These are phyloP conservation scores for Rutpela maculata DNA, from an alignment of 2,888 invertebrate genomes.

Conservation along the genomic window DNA sequence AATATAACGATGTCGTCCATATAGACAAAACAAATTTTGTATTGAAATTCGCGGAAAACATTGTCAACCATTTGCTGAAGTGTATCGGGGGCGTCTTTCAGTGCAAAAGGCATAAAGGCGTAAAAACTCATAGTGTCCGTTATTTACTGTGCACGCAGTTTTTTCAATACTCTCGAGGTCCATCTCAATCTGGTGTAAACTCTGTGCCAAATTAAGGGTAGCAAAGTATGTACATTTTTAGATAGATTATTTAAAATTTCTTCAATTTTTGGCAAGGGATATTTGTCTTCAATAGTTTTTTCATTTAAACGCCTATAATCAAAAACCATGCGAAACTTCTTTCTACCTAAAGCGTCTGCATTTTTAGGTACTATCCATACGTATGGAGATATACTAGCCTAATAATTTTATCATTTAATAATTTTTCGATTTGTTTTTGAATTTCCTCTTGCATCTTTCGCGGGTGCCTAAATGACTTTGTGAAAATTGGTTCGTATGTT, in stretches of 20 bases:
- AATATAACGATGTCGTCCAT: no score
- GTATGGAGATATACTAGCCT: no score
- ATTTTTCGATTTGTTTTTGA: slow-evolving; percentile 45
- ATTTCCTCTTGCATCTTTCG: no score
- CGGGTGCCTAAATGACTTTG: no score
- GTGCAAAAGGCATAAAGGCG: slow-evolving; percentile 59
- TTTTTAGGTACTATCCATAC: no score
- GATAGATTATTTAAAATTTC: slow-evolving; percentile 60
- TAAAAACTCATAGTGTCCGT: slow-evolving; percentile 59
- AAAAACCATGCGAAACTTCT: no score
- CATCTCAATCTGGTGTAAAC: slow-evolving; percentile 62
- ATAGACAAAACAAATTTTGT: slow-evolving; percentile 51
- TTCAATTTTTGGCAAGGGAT: slow-evolving; percentile 50
- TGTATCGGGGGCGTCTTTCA: slow-evolving; percentile 57
- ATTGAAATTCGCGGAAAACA: slow-evolving; percentile 49
- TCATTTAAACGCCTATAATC: no score
- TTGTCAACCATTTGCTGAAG: slow-evolving; percentile 58
- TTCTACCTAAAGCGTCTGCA: no score
- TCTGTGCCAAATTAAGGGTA: no score
- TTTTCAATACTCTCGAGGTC: slow-evolving; percentile 48
- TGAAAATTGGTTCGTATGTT: no score
- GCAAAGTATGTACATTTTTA: slow-evolving; percentile 56
- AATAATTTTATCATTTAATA: no score
- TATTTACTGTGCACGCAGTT: slow-evolving; percentile 60
- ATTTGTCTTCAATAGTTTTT: no score